A percentile compares a stretch with the other conserved stretches of the same genome.
Conservation (phyloP, 2,113 vertebrate genomes). For the Lophura nycthemera region DNA sequence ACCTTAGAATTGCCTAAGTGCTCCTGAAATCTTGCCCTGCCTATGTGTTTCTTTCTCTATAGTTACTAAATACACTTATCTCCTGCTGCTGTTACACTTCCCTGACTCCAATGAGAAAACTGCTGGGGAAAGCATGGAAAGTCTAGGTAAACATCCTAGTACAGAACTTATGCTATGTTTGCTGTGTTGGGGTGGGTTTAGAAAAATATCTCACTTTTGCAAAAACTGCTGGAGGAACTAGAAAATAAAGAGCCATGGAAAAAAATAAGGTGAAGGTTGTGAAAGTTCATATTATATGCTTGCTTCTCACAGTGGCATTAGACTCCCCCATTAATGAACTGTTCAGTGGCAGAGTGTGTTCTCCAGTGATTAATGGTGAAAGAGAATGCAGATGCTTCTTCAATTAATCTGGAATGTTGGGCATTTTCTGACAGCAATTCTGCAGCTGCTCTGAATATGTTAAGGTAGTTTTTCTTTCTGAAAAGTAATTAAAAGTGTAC, state of each 20-base stretch:
- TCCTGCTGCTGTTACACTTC: background rate
- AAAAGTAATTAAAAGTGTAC: conserved; percentile 60
- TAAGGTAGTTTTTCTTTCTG: conserved; percentile 46
- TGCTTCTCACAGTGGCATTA: background rate
- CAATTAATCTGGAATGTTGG: conserved; percentile 67
- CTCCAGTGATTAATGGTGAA: conserved; percentile 49
- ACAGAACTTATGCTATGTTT: background rate
- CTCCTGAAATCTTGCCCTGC: background rate
- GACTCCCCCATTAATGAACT: background rate
- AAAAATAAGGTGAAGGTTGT: background rate
- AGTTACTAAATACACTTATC: background rate
- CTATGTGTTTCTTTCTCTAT: background rate
- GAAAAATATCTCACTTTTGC: background rate
- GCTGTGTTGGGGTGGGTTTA: background rate
- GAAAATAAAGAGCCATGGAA: background rate
- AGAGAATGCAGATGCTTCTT: conserved; percentile 32
- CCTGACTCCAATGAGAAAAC: background rate
- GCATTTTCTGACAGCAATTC: conserved; percentile 56
- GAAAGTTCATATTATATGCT: background rate
- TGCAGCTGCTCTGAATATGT: conserved; percentile 53
- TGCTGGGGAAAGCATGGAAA: background rate
- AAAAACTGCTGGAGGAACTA: background rate
- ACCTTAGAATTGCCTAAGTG: background rate
- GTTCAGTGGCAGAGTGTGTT: background rate
- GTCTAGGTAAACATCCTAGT: background rate